Evolutionary conservation across 2,888 invertebrate species (phyloP).

Genomic region (Xanthorhoe designata): DNA sequence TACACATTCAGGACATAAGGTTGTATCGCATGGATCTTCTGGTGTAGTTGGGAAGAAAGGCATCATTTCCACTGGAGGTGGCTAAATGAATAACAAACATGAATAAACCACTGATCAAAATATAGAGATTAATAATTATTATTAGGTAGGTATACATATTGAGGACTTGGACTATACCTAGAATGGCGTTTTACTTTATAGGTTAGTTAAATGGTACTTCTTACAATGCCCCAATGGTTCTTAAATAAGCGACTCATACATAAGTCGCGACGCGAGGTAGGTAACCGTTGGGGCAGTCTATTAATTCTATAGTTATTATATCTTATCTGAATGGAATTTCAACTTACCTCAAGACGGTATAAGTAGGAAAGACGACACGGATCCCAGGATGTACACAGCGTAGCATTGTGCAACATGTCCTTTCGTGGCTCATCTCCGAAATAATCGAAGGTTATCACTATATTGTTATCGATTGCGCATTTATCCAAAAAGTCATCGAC

Average conservation of each 20-base stretch:
- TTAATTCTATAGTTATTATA: no score
- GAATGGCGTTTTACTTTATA: no score
- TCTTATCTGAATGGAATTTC: no score
- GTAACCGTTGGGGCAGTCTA: no score
- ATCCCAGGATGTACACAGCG: conserved; percentile 77
- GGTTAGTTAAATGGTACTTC: no score
- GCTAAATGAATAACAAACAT: conserved; percentile 50
- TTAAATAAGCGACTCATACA: no score
- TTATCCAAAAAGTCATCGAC: conserved; percentile 65
- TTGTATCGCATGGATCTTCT: conserved; percentile 74
- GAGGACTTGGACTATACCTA: no score
- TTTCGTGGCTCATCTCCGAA: conserved; percentile 81
- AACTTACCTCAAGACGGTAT: conserved; percentile 74
- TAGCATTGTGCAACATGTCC: conserved; percentile 78
- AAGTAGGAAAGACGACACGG: conserved; percentile 77
- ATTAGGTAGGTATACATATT: no score
- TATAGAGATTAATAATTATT: no score
- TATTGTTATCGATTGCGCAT: conserved; percentile 78
- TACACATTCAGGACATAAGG: conserved; percentile 72
- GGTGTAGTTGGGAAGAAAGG: conserved; percentile 73
- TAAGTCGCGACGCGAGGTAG: no score
- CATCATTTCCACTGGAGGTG: conserved; percentile 71
- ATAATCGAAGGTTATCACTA: conserved; percentile 78
- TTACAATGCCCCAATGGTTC: no score
- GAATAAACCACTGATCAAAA: neutral